phyloP scores from a whole-genome alignment of 2,888 invertebrate species.

The Taenaris catops region DNA sequence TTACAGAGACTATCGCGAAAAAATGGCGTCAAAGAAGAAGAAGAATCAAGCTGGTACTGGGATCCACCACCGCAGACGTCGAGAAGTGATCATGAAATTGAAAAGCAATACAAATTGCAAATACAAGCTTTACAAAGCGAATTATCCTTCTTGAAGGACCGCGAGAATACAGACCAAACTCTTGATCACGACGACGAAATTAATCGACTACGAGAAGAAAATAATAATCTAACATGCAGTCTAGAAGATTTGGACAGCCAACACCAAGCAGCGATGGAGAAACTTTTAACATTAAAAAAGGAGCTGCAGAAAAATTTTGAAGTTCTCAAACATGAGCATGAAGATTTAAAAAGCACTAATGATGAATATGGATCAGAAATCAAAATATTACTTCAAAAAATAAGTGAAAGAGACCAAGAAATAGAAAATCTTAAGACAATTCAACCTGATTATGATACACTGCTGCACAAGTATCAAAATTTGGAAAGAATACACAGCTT shows the following conservation, averaged over 20 bases:
- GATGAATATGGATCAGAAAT: slow-evolving; percentile 65
- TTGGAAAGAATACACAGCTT: slow-evolving; percentile 63
- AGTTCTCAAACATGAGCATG: slow-evolving; percentile 64
- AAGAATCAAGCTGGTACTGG: slow-evolving; percentile 77
- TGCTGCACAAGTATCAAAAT: slow-evolving; percentile 69
- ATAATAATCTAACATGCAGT: slow-evolving; percentile 74
- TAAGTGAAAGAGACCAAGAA: slow-evolving; percentile 65
- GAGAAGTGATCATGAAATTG: slow-evolving; percentile 34
- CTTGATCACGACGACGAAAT: slow-evolving; percentile 58
- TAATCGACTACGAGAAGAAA: slow-evolving; percentile 75
- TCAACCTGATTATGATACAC: slow-evolving; percentile 55
- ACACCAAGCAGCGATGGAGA: slow-evolving; percentile 84
- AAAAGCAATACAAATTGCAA: slow-evolving; percentile 50
- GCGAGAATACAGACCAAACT: slow-evolving; percentile 40
- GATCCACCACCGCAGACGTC: slow-evolving; percentile 55
- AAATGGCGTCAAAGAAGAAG: slow-evolving; percentile 68
- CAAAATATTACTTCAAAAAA: slow-evolving; percentile 53
- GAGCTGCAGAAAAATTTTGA: slow-evolving; percentile 76
- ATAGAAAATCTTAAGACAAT: slow-evolving; percentile 38
- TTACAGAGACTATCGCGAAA: slow-evolving; percentile 63
- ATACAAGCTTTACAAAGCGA: slow-evolving; percentile 58
- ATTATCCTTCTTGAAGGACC: slow-evolving; percentile 57
- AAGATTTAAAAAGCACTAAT: slow-evolving; percentile 64
- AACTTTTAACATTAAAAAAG: slow-evolving; percentile 72
- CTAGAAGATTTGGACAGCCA: slow-evolving; percentile 87